Percentiles rank a stretch among this genome's conserved stretches.
phyloP scores from a whole-genome alignment of 2,113 vertebrate genomes.

The Saimiri boliviensis region DNA sequence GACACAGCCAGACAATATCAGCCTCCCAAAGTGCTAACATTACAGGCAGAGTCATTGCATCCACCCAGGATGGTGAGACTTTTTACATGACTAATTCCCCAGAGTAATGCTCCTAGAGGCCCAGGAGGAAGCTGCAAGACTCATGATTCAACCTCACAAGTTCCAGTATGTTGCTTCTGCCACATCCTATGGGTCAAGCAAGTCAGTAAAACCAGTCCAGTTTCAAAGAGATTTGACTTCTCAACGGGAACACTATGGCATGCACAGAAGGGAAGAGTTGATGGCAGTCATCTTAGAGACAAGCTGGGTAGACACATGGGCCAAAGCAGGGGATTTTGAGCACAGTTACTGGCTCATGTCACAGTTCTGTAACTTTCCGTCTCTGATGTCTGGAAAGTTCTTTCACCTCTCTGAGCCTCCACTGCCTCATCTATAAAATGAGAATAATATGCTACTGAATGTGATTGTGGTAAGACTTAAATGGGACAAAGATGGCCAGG shows the following conservation, averaged over 20 bases:
- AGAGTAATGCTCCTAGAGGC: neutral
- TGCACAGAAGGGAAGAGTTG: neutral
- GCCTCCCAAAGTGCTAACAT: too few species aligned
- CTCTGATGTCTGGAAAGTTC: neutral
- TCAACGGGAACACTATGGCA: too few species aligned
- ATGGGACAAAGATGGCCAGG: neutral
- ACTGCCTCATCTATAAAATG: neutral
- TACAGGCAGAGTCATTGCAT: too few species aligned
- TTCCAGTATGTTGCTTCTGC: neutral
- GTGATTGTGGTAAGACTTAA: neutral
- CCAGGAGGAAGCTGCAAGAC: neutral
- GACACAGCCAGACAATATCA: too few species aligned
- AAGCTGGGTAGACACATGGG: neutral
- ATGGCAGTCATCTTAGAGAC: neutral
- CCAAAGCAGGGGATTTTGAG: neutral
- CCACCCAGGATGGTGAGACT: neutral
- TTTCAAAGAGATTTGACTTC: neutral
- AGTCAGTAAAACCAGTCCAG: neutral
- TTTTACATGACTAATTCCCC: neutral
- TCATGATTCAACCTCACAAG: neutral
- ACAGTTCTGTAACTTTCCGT: neutral
- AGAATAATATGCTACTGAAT: neutral
- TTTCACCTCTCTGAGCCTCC: neutral
- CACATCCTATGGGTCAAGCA: neutral
- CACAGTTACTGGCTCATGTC: neutral